Percentiles rank a stretch among this genome's conserved stretches.
Evolutionary conservation across 2,113 vertebrate species (phyloP).

Genomic region (Otocyon megalotis): DNA sequence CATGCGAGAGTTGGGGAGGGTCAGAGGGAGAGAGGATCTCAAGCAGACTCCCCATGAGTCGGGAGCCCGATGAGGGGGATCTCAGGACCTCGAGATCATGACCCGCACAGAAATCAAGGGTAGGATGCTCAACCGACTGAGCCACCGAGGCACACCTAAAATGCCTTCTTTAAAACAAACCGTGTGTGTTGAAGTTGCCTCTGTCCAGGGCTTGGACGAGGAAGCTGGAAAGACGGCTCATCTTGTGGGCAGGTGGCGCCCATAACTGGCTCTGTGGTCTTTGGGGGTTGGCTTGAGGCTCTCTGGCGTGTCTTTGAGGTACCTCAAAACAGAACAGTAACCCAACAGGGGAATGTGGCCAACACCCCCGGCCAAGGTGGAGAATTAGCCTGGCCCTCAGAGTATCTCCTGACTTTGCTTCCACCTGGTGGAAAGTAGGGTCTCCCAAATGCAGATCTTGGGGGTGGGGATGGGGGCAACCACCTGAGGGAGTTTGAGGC

Average conservation of each 20-base stretch:
- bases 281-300: not conserved
- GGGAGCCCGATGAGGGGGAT: not conserved
- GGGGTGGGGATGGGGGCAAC: not conserved
- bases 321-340: not conserved
- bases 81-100: not conserved
- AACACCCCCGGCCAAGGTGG: rapidly evolving
- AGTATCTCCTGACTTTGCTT: no score
- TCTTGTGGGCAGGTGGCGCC: rapidly evolving
- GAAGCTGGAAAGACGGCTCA: rapidly evolving
- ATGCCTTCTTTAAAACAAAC: not conserved
- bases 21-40: not conserved
- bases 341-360: not conserved
- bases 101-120: not conserved
- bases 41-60: not conserved
- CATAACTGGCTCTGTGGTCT: not conserved
- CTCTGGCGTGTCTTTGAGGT: not conserved
- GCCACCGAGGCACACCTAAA: not conserved
- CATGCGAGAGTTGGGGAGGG: not conserved
- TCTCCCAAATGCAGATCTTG: rapidly evolving
- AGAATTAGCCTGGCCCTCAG: rapidly evolving
- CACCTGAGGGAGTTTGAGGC: rapidly evolving
- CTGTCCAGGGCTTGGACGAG: not conserved
- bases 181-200: rapidly evolving
- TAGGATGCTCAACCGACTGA: not conserved
- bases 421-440: rapidly evolving